Evolutionary conservation across 1,140 invertebrate genomes (phyloP).

Genomic region (Coptotermes formosanus): DNA sequence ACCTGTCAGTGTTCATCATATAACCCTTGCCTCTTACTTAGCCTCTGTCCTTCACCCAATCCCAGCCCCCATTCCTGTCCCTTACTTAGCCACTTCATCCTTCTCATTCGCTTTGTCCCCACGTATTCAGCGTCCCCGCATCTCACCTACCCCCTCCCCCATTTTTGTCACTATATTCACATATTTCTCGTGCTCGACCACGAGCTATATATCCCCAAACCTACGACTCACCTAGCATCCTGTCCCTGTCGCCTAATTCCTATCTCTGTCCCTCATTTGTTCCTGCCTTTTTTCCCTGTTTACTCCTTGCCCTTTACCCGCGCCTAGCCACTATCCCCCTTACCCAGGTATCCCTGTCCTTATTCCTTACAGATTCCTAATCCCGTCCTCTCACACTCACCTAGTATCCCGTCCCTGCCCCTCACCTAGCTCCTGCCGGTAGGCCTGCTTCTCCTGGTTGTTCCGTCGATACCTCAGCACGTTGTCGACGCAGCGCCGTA

Average conservation of each 20-base stretch:
- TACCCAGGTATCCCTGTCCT: neutral
- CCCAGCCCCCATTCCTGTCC: neutral
- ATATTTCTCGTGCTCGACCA: too few species aligned
- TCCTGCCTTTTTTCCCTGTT: neutral
- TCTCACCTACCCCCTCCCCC: too few species aligned
- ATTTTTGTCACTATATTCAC: too few species aligned
- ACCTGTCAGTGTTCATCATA: neutral
- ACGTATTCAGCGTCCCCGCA: too few species aligned
- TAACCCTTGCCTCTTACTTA: neutral
- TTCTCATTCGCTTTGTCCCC: neutral
- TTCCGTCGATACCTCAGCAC: slow-evolving; percentile 39
- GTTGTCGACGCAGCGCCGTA: slow-evolving; percentile 40
- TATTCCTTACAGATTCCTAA: neutral
- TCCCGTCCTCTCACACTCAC: neutral
- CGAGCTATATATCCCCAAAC: too few species aligned
- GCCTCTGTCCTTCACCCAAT: neutral
- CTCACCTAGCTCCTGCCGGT: slow-evolving; percentile 40
- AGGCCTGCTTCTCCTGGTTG: slow-evolving; percentile 37
- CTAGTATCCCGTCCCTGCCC: neutral
- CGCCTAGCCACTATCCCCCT: neutral
- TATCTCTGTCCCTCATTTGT: too few species aligned
- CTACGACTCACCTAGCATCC: neutral
- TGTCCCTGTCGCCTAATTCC: too few species aligned
- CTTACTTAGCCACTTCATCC: neutral
- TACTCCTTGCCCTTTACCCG: neutral